phyloP scores from a whole-genome alignment of 2,113 vertebrate species.

The Amia ocellicauda region DNA sequence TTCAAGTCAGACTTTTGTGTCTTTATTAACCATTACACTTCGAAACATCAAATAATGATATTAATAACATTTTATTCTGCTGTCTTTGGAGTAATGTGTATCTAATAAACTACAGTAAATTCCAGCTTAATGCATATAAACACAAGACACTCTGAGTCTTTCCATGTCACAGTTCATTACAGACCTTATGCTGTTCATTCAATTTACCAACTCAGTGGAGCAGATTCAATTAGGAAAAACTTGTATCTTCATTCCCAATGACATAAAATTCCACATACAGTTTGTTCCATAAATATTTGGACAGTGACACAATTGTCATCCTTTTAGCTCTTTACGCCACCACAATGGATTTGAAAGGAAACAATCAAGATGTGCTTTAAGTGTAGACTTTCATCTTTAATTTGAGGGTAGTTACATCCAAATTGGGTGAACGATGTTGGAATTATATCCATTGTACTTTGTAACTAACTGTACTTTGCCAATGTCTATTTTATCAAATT shows the following conservation, averaged over 20 bases:
- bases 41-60: too few species aligned
- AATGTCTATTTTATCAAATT: conserved; percentile 16
- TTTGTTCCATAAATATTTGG: too few species aligned
- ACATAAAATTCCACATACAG: conserved; percentile 48
- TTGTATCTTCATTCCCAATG: conserved; percentile 54
- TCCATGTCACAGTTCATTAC: conserved; percentile 39
- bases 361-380: too few species aligned
- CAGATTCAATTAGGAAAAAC: conserved; percentile 46
- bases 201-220: conserved; percentile 42
- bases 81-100: neutral
- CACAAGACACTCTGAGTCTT: conserved; percentile 25
- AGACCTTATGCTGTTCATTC: conserved; percentile 26
- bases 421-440: too few species aligned
- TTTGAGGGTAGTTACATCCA: too few species aligned
- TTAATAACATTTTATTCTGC: conserved; percentile 6
- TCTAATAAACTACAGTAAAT: neutral
- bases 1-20: conserved; percentile 7
- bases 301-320: too few species aligned
- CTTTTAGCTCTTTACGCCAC: too few species aligned
- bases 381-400: too few species aligned
- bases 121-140: conserved; percentile 19
- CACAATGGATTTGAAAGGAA: too few species aligned
- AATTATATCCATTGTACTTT: too few species aligned
- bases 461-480: too few species aligned
- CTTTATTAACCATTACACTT: conserved; percentile 7